Base-by-base conservation (phyloP, 2,113 vertebrate species). In the Rostratula benghalensis region DNA sequence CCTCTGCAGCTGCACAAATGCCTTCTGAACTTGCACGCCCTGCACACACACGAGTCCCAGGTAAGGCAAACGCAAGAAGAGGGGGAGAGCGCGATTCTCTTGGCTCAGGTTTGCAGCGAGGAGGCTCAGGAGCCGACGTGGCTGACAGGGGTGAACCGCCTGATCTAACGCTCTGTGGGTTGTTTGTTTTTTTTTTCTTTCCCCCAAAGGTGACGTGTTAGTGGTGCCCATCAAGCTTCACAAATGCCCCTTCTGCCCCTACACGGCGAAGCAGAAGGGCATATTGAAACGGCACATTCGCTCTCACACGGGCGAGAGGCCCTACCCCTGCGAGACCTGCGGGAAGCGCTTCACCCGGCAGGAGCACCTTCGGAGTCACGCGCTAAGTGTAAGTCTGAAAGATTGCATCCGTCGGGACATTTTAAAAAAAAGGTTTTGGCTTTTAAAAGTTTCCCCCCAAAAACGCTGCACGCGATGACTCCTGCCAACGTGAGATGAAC, bases 261-360 rank as follows among this genome's bases (percentile, higher is more conserved):
- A 99, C 98, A 99, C 99, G 2, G 99, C 99, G 82, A 99, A 99
- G 80, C 99, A 99, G 98, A 99, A 99, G 84, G 99, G 99, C 8
- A 99, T 99, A 84, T 98, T 99, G 28, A 99, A 99, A 85, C 97
- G 99, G 27, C 99, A 99, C 97, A 99, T 99, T 90, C 99, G 99
- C 37, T 99, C 99, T 3, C 99, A 99, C 98, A 99, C 99, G 0
- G 99, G 99, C 1, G 99, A 99, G 97, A 96, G 99, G 24, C 99
- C 99, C 0, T 99, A 99, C 79, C 99, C 99, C 64, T 99, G 99
- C 17, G 99, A 99, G 85, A 99, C 99, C 28, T 99, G 99, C 25
- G 99, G 99, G 63, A 99, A 99, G 69, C 98, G 99, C 68, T 99
- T 99, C 97, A 99, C 99, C 0, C 97, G 99, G 11, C 99, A 99